A percentile compares a stretch with the other conserved stretches of the same genome.
Conservation (phyloP, 2,113 vertebrate genomes). For the Catharus minimus region DNA sequence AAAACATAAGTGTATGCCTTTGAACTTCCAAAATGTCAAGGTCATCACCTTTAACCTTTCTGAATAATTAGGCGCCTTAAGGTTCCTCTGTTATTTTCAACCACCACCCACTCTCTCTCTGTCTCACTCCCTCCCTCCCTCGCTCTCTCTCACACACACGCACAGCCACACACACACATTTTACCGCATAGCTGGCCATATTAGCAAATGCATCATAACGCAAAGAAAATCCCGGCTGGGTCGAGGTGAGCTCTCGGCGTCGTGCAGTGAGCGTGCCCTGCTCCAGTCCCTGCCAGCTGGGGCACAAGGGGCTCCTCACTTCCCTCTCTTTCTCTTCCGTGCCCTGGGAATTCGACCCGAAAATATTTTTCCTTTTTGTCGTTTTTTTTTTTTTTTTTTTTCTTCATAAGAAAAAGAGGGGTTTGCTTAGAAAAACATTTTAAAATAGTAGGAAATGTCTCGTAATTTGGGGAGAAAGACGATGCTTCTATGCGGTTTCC, state of each 20-base stretch:
- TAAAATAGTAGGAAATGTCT: background rate
- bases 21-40: conserved; percentile 94
- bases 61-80: conserved; percentile 87
- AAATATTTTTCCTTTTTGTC: background rate
- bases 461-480: background rate
- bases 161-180: conserved; percentile 59
- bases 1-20: conserved; percentile 84
- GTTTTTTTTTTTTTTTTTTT: no score
- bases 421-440: background rate
- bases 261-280: background rate
- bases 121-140: background rate
- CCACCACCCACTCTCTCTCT: conserved; percentile 75
- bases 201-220: conserved; percentile 61
- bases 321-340: background rate
- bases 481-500: background rate
- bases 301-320: background rate
- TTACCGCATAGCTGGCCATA: conserved; percentile 62
- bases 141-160: background rate
- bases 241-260: conserved; percentile 6
- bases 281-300: background rate
- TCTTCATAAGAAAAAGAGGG: background rate
- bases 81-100: conserved; percentile 81
- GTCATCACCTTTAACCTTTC: conserved; percentile 91
- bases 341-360: background rate
- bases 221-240: conserved; percentile 59